A percentile compares a stretch with the other conserved stretches of the same genome.
Conservation (phyloP, 2,888 invertebrate species). For the Hololepta plana region DNA sequence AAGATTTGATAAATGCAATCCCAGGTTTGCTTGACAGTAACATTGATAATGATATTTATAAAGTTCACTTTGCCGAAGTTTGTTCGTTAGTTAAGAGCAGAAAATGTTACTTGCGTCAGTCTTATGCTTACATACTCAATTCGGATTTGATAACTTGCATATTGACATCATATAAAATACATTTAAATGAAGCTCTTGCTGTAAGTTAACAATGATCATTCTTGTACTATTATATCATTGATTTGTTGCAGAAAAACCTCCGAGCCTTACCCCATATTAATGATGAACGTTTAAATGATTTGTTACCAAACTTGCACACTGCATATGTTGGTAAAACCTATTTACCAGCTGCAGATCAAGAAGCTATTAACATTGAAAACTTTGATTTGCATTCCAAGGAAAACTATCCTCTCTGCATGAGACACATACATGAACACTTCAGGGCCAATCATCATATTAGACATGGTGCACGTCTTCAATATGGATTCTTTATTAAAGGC, state of each 20-base stretch:
- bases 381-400: slow-evolving; percentile 61
- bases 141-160: slow-evolving; percentile 73
- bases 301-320: slow-evolving; percentile 62
- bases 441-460: slow-evolving; percentile 71
- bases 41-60: slow-evolving; percentile 49
- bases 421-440: slow-evolving; percentile 65
- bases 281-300: slow-evolving; percentile 59
- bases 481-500: slow-evolving; percentile 78
- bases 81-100: slow-evolving; percentile 64
- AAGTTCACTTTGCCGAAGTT: slow-evolving; percentile 76
- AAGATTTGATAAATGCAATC: slow-evolving; percentile 42
- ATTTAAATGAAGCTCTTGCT: slow-evolving; percentile 49
- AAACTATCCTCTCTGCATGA: slow-evolving; percentile 95
- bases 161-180: slow-evolving; percentile 51
- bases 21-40: slow-evolving; percentile 31
- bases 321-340: slow-evolving; percentile 75
- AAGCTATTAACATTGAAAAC: slow-evolving; percentile 16
- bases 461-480: slow-evolving; percentile 77
- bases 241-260: too few species aligned
- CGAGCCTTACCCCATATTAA: slow-evolving; percentile 58
- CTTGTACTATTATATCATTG: too few species aligned
- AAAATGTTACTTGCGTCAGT: slow-evolving; percentile 59
- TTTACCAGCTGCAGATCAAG: slow-evolving; percentile 30
- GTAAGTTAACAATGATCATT: too few species aligned
- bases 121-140: slow-evolving; percentile 76